phyloP scores from a whole-genome alignment of 2,797 vertebrate species.

The Florisuga fusca region DNA sequence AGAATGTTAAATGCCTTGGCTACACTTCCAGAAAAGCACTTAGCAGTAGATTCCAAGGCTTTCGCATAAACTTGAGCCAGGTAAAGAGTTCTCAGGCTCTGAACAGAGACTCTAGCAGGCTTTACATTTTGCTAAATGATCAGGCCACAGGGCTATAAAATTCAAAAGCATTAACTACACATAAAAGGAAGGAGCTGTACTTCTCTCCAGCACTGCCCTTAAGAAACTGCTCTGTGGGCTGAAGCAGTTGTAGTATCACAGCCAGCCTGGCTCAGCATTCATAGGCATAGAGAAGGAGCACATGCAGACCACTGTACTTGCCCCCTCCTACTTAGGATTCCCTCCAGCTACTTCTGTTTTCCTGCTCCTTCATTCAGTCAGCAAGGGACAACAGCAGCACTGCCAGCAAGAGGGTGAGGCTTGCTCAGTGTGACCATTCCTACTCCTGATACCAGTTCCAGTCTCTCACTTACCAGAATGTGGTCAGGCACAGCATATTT shows the following conservation, averaged over 20 bases:
- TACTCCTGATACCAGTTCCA: background rate
- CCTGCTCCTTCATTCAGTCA: background rate
- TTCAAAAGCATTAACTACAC: background rate
- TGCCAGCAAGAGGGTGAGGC: background rate
- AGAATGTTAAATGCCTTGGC: background rate
- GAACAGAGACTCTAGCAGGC: background rate
- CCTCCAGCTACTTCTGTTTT: background rate
- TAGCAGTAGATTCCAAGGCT: background rate
- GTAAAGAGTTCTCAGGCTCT: background rate
- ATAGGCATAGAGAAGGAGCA: background rate
- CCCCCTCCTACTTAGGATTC: background rate
- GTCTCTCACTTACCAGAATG: conserved; percentile 85
- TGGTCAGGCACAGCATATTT: conserved; percentile 95
- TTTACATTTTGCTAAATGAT: background rate
- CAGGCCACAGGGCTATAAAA: background rate
- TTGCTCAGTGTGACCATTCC: background rate
- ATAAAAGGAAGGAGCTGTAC: background rate
- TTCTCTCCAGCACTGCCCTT: background rate
- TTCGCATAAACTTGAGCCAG: background rate
- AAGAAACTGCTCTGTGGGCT: background rate
- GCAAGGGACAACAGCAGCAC: background rate
- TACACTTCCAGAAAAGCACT: background rate
- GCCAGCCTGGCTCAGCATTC: background rate
- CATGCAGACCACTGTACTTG: background rate
- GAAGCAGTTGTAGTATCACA: background rate